These are phyloP conservation scores for Campaea margaritaria DNA, from an alignment of 2,888 invertebrate genomes.

Conservation along the genomic window DNA sequence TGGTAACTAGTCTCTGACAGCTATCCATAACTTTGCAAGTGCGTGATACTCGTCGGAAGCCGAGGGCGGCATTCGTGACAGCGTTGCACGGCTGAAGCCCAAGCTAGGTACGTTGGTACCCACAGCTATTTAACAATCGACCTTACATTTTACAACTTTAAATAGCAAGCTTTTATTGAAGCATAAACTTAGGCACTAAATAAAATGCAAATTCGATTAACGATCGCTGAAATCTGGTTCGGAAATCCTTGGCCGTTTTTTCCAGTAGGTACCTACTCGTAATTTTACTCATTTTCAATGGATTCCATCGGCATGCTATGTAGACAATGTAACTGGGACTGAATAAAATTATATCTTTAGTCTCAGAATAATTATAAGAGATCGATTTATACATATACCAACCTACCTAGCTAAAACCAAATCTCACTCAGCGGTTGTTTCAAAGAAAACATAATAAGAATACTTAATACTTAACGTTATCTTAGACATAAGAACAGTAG, in stretches of 20 bases:
- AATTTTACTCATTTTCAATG: background rate
- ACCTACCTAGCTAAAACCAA: too few relatives aligned
- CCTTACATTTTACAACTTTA: slow-evolving; percentile 51
- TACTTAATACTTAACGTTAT: too few relatives aligned
- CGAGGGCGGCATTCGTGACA: slow-evolving; percentile 37
- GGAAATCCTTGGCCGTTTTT: slow-evolving; percentile 20
- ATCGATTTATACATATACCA: too few relatives aligned
- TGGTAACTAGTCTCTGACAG: slow-evolving; percentile 12
- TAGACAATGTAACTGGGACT: too few relatives aligned
- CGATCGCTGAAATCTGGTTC: slow-evolving; percentile 28
- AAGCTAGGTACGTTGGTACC: slow-evolving; percentile 12
- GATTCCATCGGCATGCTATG: background rate
- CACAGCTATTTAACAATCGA: slow-evolving; percentile 45
- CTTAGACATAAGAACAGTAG: too few relatives aligned
- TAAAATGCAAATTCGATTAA: slow-evolving; percentile 34
- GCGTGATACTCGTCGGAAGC: slow-evolving; percentile 27
- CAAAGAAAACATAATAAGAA: too few relatives aligned
- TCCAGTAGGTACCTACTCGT: background rate
- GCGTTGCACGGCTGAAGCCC: slow-evolving; percentile 32
- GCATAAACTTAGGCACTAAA: slow-evolving; percentile 45
- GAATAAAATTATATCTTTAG: too few relatives aligned
- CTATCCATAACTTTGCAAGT: slow-evolving; percentile 20
- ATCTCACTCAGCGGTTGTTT: too few relatives aligned
- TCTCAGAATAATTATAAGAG: too few relatives aligned
- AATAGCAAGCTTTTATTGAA: slow-evolving; percentile 44